These are phyloP conservation scores for Emydocephalus ijimae DNA, from an alignment of 2,113 vertebrate species.

Conservation along the genomic window DNA sequence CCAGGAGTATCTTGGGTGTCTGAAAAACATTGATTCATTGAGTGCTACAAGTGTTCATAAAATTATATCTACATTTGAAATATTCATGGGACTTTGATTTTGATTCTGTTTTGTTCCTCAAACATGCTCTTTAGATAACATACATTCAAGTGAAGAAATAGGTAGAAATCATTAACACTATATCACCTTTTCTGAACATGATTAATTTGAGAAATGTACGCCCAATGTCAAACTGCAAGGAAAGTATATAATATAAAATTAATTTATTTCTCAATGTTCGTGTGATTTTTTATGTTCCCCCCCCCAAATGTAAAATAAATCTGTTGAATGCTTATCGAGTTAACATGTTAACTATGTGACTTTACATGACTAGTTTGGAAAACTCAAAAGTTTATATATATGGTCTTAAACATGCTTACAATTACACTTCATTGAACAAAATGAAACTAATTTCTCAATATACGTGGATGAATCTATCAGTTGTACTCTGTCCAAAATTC, in stretches of 20 bases:
- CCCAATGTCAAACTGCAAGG: conserved; percentile 33
- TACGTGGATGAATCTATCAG: background rate
- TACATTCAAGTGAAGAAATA: conserved; percentile 50
- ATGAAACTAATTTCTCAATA: background rate
- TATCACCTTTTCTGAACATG: conserved; percentile 35
- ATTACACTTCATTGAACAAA: background rate
- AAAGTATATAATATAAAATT: background rate
- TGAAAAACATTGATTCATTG: conserved; percentile 45
- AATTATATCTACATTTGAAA: conserved; percentile 47
- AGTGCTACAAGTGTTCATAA: conserved; percentile 33
- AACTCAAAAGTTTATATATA: background rate
- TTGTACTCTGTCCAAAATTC: background rate
- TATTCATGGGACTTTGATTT: conserved; percentile 50
- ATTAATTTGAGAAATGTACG: conserved; percentile 38
- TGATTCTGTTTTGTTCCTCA: conserved; percentile 37
- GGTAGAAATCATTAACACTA: conserved; percentile 42
- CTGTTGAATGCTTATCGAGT: background rate
- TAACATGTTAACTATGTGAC: background rate
- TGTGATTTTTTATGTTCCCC: background rate
- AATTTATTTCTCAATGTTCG: background rate
- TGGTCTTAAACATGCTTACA: background rate
- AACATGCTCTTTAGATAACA: conserved; percentile 39
- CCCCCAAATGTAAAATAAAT: background rate
- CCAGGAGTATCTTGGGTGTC: conserved; percentile 39
- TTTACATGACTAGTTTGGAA: background rate